phyloP scores from a whole-genome alignment of 92 coral and sea anemone genomes.

The Epizoanthus scotinus region DNA sequence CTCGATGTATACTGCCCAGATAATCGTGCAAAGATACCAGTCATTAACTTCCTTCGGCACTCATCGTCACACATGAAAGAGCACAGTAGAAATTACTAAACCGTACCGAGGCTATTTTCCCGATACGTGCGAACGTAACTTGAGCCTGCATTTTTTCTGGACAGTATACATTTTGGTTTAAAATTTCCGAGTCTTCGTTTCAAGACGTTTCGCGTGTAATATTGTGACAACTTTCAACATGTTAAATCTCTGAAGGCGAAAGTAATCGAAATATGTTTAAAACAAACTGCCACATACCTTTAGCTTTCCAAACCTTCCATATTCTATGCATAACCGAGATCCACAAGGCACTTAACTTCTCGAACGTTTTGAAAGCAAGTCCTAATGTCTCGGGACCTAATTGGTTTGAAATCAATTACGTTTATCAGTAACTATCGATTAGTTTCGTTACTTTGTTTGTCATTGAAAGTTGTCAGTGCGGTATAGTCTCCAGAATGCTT shows the following conservation, averaged over 20 bases:
- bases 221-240: not conserved
- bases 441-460: not conserved
- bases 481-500: constrained; percentile 1
- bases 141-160: constrained; percentile 21
- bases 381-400: constrained; percentile 85
- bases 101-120: too few relatives aligned
- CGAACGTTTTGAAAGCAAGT: constrained; percentile 91
- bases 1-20: too few relatives aligned
- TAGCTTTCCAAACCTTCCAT: constrained; percentile 94
- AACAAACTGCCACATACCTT: constrained; percentile 61
- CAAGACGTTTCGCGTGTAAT: too few relatives aligned
- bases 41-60: too few relatives aligned
- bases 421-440: not conserved
- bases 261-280: not conserved
- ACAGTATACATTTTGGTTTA: not conserved
- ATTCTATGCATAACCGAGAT: constrained; percentile 90
- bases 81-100: too few relatives aligned
- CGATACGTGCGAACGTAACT: constrained; percentile 5
- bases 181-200: too few relatives aligned
- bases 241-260: not conserved
- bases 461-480: not conserved
- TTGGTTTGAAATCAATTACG: constrained; percentile 32
- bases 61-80: too few relatives aligned
- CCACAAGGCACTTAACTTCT: constrained; percentile 88
- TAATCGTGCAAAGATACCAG: too few relatives aligned